Evolutionary conservation across 2,797 vertebrate genomes (phyloP).

Genomic region (Erithacus rubecula): DNA sequence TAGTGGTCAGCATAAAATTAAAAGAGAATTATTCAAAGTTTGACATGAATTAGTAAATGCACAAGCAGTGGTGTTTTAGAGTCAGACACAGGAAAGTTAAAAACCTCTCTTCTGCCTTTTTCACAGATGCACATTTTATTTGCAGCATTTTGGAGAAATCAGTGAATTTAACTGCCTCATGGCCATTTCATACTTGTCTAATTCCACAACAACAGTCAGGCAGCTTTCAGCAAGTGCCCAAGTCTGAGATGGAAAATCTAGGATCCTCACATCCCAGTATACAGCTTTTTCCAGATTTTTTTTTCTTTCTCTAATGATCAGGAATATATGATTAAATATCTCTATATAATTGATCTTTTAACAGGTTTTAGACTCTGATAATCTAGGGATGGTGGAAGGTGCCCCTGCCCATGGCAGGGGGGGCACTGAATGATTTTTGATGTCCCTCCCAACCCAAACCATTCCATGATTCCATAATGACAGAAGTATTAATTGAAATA

Average conservation of each 20-base stretch:
- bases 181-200: neutral
- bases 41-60: neutral
- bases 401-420: neutral
- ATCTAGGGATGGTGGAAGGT: neutral
- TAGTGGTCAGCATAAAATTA: neutral
- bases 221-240: neutral
- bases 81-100: neutral
- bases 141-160: neutral
- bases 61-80: neutral
- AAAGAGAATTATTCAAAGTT: neutral
- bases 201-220: neutral
- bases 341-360: fast-evolving
- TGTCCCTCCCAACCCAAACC: neutral
- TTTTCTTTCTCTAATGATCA: neutral
- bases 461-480: neutral
- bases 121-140: neutral
- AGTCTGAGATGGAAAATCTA: neutral
- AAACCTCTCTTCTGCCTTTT: neutral
- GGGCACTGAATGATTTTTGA: neutral
- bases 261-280: neutral
- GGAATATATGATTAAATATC: neutral
- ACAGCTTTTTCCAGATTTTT: neutral
- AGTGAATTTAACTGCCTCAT: neutral
- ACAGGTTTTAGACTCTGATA: neutral
- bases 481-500: neutral